Conservation (phyloP, 35 echinoderm and acorn worm species). For the Anneissia japonica region DNA sequence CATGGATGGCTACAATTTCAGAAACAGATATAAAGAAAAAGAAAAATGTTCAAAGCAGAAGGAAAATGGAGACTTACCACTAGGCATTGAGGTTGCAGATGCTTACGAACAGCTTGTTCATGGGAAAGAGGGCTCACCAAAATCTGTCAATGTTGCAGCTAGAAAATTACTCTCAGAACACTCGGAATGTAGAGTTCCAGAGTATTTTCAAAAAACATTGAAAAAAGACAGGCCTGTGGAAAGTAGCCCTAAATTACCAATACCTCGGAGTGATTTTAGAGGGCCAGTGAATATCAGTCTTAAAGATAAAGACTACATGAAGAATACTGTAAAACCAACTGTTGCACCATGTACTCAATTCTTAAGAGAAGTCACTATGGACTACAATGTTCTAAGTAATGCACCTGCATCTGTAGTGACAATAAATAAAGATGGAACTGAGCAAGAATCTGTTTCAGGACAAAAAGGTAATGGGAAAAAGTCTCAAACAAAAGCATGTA, state of each 20-base stretch:
- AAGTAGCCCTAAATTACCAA: not conserved
- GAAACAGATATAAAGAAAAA: no score
- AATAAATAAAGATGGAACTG: not conserved
- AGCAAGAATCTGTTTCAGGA: not conserved
- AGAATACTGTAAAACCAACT: not conserved
- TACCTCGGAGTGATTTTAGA: not conserved
- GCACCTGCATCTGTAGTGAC: not conserved
- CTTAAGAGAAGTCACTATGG: not conserved
- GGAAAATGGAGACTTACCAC: not conserved
- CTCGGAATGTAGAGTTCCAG: not conserved
- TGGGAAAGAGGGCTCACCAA: not conserved
- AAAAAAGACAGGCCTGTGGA: not conserved
- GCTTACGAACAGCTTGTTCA: not conserved
- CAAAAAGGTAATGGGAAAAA: no score
- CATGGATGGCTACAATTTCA: not conserved
- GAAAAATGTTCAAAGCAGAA: not conserved
- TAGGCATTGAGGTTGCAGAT: not conserved
- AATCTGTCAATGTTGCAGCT: not conserved
- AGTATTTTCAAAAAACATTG: not conserved
- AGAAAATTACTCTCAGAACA: not conserved
- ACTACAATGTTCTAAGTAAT: not conserved
- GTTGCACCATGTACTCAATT: not conserved
- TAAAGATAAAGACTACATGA: not conserved
- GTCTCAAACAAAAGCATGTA: no score
- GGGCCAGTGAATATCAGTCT: not conserved